phyloP scores from a whole-genome alignment of 2,113 vertebrate species.

The Anoplopoma fimbria region DNA sequence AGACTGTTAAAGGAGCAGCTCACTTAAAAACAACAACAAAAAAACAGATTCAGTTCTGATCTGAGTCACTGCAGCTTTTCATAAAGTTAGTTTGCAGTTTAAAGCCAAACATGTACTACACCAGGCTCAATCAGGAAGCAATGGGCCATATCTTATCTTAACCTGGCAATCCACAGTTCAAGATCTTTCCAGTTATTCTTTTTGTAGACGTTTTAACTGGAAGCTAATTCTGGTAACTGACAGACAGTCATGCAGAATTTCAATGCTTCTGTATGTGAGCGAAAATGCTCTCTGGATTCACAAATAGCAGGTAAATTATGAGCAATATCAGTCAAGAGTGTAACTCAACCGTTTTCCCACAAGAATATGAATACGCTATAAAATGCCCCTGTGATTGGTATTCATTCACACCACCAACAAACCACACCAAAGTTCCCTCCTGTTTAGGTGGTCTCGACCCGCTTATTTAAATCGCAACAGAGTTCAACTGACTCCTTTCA shows the following conservation, averaged over 20 bases:
- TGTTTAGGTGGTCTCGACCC: not conserved
- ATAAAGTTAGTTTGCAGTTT: not conserved
- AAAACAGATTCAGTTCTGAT: not conserved
- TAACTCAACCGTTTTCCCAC: too few species aligned
- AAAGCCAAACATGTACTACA: not conserved
- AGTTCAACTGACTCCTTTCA: not conserved
- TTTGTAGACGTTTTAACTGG: not conserved
- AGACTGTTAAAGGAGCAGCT: slow-evolving; percentile 48
- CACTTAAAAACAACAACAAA: not conserved
- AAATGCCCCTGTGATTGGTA: not conserved
- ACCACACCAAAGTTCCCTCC: not conserved
- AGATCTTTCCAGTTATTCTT: not conserved
- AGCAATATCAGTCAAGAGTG: too few species aligned
- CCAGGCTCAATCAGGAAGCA: not conserved
- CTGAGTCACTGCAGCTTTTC: not conserved
- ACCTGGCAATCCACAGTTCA: not conserved
- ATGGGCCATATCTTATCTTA: not conserved
- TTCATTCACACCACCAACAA: not conserved
- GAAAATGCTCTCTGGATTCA: too few species aligned
- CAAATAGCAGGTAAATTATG: too few species aligned
- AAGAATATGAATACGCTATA: not conserved
- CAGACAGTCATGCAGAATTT: not conserved
- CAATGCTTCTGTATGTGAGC: too few species aligned
- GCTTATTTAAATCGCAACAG: not conserved
- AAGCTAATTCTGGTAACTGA: not conserved